Evolutionary conservation across 2,888 invertebrate genomes (phyloP).

Genomic region (Philereme vetulata): DNA sequence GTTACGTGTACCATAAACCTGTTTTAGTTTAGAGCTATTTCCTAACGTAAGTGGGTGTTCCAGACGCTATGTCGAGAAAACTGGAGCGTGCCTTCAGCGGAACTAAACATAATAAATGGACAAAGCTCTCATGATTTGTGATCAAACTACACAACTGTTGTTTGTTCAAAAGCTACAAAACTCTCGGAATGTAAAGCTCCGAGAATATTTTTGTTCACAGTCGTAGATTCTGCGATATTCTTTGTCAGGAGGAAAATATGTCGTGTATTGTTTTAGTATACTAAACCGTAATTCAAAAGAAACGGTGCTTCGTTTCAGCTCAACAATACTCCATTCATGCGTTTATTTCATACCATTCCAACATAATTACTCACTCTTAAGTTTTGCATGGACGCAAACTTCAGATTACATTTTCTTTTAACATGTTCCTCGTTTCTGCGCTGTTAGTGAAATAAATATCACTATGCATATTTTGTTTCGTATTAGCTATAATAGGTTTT

Average conservation of each 20-base stretch:
- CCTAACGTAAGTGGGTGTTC: constrained; percentile 14
- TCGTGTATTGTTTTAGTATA: constrained; percentile 31
- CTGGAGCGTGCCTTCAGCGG: constrained; percentile 27
- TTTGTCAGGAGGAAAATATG: constrained; percentile 26
- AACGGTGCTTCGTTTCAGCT: not conserved
- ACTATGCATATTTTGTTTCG: too few species aligned
- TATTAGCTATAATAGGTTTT: too few species aligned
- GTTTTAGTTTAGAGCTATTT: constrained; percentile 26
- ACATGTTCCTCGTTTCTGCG: not conserved
- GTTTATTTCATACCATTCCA: constrained; percentile 6
- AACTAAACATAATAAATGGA: constrained; percentile 30
- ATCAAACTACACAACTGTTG: constrained; percentile 16
- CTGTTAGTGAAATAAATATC: not conserved
- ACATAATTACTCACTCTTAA: constrained; percentile 18
- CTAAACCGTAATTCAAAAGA: constrained; percentile 27
- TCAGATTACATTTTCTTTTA: constrained; percentile 2
- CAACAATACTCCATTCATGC: constrained; percentile 36
- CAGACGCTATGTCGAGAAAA: constrained; percentile 15
- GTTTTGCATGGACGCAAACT: constrained; percentile 13
- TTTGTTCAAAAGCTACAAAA: constrained; percentile 15
- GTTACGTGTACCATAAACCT: constrained; percentile 17
- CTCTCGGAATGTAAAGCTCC: constrained; percentile 2
- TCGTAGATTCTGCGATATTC: constrained; percentile 8
- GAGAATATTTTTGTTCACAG: constrained; percentile 2
- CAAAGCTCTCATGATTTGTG: constrained; percentile 23